Evolutionary conservation across 2,888 invertebrate species (phyloP), one percentile per base, ranked within the genome.

Genomic region (Cosmia pyralina): DNA sequence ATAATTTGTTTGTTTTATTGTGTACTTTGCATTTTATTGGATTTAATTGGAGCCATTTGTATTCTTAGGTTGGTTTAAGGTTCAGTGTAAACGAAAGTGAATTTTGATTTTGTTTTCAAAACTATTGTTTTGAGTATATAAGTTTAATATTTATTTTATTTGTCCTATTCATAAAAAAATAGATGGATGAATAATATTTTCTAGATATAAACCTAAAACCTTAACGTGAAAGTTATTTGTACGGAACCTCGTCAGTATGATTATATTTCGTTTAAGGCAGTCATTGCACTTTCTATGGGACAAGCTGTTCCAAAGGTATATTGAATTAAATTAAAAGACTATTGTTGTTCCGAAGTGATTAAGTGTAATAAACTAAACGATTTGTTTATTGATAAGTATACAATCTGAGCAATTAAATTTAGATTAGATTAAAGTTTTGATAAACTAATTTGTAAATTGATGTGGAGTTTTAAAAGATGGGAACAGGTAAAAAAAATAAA

Each of bases 1-100:
- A 93, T 95, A 95, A 96, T 96, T 93, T 95, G 95, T 95, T 95
- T 94, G 93, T 94, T 95, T 94, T 94, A 94, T 93, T 92, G 88
- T 92, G 88, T 89, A 86, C 92, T 89, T 94, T 94, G 91, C 92
- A 95, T 95, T 94, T 94, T 94, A 95, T 93, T 93, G 90, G 88
- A 89, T 91, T 94, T 93, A 94, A 95, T 94, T 94, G 91, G 86
- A 88, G 88, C 87, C 66, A 90, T 94, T 94, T 92, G 88, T 89
- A 88, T 88, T 87, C 87, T 88, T 85, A 77, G 79, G 87, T 81
- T 79, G 75, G 81, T 87, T 87, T 80, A 85, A 82, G 83, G 88
- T 83, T 85, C 81, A 63, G 73, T 84, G 71, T 70, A 66, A 65
- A 19, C 17, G 15, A 44, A 52, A 52, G 38, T 57, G 8, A 60